These are phyloP conservation scores for Leptinotarsa tumamoca DNA, from an alignment of 2,888 invertebrate genomes.

Conservation along the genomic window DNA sequence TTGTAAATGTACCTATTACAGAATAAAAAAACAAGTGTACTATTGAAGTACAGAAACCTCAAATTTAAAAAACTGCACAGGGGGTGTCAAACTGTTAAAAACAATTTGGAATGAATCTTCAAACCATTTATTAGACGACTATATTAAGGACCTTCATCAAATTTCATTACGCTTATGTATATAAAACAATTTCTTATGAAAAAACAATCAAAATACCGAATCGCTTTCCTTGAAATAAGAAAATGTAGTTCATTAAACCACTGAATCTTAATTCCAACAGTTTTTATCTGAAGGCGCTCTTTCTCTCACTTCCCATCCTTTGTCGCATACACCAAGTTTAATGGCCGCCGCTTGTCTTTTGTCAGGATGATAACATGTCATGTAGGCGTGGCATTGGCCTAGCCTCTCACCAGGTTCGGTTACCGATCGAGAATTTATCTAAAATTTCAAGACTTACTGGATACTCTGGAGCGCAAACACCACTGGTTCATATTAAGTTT, in stretches of 20 bases:
- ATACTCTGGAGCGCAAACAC: neutral
- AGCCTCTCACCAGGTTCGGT: slow-evolving; percentile 46
- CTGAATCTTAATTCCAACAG: neutral
- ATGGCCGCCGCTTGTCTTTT: slow-evolving; percentile 62
- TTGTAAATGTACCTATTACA: too few relatives aligned
- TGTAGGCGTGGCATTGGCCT: slow-evolving; percentile 60
- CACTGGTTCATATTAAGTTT: slow-evolving; percentile 4
- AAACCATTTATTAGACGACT: too few relatives aligned
- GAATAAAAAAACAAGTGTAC: too few relatives aligned
- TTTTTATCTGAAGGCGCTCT: slow-evolving; percentile 27
- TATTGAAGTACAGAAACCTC: too few relatives aligned
- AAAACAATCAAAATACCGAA: neutral
- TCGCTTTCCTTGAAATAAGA: neutral
- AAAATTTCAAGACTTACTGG: slow-evolving; percentile 4
- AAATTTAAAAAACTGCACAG: too few relatives aligned
- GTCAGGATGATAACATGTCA: slow-evolving; percentile 58
- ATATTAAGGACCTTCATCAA: too few relatives aligned
- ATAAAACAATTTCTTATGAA: too few relatives aligned
- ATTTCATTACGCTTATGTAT: too few relatives aligned
- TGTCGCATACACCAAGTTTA: slow-evolving; percentile 56
- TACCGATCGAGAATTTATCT: slow-evolving; percentile 5
- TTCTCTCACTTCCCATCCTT: slow-evolving; percentile 47
- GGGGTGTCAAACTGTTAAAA: too few relatives aligned
- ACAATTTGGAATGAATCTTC: too few relatives aligned
- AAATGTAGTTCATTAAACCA: slow-evolving; percentile 14